Percentiles rank a stretch among this genome's conserved stretches.
Conservation (phyloP, 2,888 invertebrate species). For the Trachelus tabidus region DNA sequence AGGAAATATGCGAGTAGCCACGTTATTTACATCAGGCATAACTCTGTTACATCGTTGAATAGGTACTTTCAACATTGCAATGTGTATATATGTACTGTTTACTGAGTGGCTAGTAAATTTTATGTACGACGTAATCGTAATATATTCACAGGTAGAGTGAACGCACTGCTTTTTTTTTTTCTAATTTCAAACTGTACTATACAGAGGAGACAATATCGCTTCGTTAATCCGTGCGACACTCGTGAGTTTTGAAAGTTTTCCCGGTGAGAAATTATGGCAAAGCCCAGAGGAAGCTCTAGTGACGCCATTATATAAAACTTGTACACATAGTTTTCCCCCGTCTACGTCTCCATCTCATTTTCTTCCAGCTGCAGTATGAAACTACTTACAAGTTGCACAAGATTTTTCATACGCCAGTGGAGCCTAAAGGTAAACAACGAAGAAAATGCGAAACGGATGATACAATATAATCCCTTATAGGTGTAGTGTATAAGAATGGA, state of each 20-base stretch:
- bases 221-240: not conserved
- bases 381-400: not conserved
- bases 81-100: too few species aligned
- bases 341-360: not conserved
- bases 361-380: not conserved
- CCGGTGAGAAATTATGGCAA: slow-evolving; percentile 17
- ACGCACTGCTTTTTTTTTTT: not conserved
- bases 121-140: too few species aligned
- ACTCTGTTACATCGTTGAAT: too few species aligned
- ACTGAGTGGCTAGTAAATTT: too few species aligned
- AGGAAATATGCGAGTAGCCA: too few species aligned
- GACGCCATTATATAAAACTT: not conserved
- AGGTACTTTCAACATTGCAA: too few species aligned
- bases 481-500: not conserved
- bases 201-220: not conserved
- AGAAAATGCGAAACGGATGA: not conserved
- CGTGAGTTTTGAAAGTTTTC: slow-evolving; percentile 12
- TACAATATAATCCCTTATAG: not conserved
- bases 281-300: not conserved
- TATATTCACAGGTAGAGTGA: too few species aligned
- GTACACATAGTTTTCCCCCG: not conserved
- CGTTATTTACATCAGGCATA: too few species aligned
- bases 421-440: not conserved
- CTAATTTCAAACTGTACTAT: not conserved
- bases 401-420: not conserved